Evolutionary conservation across 1,140 invertebrate genomes (phyloP).

Genomic region (Nomia melanderi): DNA sequence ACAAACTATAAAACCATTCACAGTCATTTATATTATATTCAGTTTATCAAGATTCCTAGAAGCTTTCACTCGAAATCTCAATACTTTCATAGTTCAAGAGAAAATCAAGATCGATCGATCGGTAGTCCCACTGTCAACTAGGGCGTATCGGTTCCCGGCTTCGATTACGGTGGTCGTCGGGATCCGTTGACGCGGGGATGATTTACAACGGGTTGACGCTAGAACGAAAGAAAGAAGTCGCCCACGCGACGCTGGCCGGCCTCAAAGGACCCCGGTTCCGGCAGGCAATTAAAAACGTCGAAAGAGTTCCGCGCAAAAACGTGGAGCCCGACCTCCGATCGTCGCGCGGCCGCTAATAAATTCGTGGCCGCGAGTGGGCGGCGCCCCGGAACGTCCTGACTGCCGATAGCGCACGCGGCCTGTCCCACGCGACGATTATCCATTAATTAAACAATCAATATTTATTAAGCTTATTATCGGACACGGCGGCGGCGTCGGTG

Average conservation of each 20-base stretch:
- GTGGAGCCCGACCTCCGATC: background rate
- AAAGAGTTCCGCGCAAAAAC: constrained; percentile 18
- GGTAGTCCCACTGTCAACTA: too few species aligned
- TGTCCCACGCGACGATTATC: constrained; percentile 70
- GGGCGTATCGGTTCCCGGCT: too few species aligned
- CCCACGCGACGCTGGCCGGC: background rate
- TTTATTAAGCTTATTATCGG: constrained; percentile 77
- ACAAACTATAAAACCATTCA: too few species aligned
- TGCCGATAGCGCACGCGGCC: constrained; percentile 58
- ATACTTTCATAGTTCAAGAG: too few species aligned
- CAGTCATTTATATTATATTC: too few species aligned
- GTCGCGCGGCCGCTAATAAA: constrained; percentile 49
- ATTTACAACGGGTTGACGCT: background rate
- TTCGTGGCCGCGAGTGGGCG: constrained; percentile 62
- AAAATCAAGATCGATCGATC: too few species aligned
- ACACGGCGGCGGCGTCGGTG: constrained; percentile 47
- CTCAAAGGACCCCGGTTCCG: constrained; percentile 2
- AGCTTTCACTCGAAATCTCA: too few species aligned
- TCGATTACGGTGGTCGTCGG: too few species aligned
- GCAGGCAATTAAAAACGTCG: constrained; percentile 36
- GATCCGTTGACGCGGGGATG: background rate
- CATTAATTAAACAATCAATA: constrained; percentile 81
- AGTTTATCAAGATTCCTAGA: too few species aligned
- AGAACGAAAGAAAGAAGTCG: background rate
- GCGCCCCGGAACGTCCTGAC: constrained; percentile 66